Evolutionary conservation across 2,113 vertebrate species (phyloP).

Genomic region (Merops nubicus): DNA sequence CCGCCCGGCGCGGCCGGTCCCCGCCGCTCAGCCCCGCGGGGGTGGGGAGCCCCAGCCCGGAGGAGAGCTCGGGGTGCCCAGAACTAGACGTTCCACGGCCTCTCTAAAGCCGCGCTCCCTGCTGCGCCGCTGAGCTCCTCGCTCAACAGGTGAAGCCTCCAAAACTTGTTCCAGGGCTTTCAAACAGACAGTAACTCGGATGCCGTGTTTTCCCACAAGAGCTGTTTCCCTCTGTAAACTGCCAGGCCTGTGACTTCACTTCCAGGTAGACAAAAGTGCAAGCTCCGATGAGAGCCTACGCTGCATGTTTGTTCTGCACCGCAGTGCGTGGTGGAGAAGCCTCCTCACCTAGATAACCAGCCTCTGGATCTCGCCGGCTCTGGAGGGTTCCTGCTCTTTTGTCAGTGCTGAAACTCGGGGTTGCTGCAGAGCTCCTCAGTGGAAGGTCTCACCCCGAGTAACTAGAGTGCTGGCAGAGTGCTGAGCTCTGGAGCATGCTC

Average conservation of each 20-base stretch:
- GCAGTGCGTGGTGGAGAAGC: accelerated
- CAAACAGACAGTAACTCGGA: neutral
- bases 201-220: neutral
- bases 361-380: accelerated
- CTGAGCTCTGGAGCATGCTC: neutral
- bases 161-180: neutral
- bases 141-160: too few relatives aligned
- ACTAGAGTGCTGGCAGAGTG: neutral
- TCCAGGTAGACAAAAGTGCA: neutral
- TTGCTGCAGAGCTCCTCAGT: neutral
- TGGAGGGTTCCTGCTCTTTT: neutral
- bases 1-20: neutral
- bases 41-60: neutral
- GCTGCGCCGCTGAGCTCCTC: too few relatives aligned
- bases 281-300: neutral
- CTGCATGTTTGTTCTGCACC: neutral
- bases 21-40: too few relatives aligned
- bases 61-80: too few relatives aligned
- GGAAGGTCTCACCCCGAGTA: neutral
- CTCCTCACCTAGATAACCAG: neutral
- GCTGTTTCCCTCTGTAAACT: accelerated
- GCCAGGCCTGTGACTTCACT: neutral
- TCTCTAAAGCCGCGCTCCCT: neutral
- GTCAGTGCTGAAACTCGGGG: accelerated
- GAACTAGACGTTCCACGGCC: neutral